These are phyloP conservation scores for Galemys pyrenaicus DNA, from an alignment of 2,113 vertebrate genomes.

Conservation along the genomic window DNA sequence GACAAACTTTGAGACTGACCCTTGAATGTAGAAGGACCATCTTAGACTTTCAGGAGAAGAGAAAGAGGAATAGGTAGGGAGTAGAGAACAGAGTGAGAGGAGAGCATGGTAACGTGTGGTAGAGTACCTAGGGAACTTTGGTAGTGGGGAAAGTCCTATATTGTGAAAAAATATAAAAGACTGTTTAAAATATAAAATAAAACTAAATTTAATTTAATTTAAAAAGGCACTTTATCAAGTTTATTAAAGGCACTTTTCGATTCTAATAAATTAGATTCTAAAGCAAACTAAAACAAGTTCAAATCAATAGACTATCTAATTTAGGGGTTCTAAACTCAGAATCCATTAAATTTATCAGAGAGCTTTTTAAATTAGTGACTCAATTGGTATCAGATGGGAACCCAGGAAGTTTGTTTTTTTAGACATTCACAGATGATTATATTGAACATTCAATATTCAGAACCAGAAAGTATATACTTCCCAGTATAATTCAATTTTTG, in stretches of 20 bases:
- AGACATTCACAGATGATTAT: not conserved
- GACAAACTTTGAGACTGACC: too few species aligned
- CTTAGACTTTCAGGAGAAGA: too few species aligned
- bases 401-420: not conserved
- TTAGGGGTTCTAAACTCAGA: not conserved
- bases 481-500: not conserved
- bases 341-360: not conserved
- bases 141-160: too few species aligned
- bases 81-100: too few species aligned
- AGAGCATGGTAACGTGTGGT: too few species aligned
- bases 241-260: too few species aligned
- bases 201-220: not conserved
- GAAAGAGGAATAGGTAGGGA: too few species aligned
- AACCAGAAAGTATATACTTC: not conserved
- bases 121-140: too few species aligned
- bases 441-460: not conserved
- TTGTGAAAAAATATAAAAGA: too few species aligned
- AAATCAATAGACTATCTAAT: not conserved
- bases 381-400: not conserved
- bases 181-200: too few species aligned
- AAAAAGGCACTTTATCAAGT: not conserved
- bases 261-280: not conserved
- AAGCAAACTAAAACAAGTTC: not conserved
- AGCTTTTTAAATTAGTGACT: not conserved
- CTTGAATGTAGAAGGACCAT: too few species aligned